These are phyloP conservation scores for Melanotaenia duboulayi DNA, from an alignment of 2,113 vertebrate species.

Conservation along the genomic window DNA sequence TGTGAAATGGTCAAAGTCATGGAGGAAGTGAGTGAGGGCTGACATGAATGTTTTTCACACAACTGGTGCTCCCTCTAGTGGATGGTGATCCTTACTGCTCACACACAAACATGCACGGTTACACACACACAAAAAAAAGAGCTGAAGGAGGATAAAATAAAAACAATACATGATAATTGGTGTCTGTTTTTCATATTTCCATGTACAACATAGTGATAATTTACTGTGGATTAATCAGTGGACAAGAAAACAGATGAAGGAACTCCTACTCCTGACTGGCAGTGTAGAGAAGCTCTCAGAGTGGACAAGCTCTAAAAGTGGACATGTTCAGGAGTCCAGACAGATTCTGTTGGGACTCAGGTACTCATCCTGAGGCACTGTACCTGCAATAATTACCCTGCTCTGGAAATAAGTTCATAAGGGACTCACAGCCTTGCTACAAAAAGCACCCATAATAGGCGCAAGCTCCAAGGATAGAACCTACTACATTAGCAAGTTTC, in stretches of 20 bases:
- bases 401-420: constrained; percentile 75
- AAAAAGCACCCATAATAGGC: constrained; percentile 57
- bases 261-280: constrained; percentile 43
- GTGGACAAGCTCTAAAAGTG: too few relatives aligned
- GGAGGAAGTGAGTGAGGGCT: constrained; percentile 55
- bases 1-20: constrained; percentile 56
- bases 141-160: constrained; percentile 10
- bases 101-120: neutral
- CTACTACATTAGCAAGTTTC: constrained; percentile 67
- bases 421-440: constrained; percentile 65
- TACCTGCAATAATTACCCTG: constrained; percentile 75
- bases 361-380: constrained; percentile 67
- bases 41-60: constrained; percentile 64
- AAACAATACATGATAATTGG: constrained; percentile 13
- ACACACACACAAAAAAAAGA: neutral
- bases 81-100: constrained; percentile 55
- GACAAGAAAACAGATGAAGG: constrained; percentile 12
- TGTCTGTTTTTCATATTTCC: constrained; percentile 1
- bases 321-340: constrained; percentile 61
- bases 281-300: constrained; percentile 53
- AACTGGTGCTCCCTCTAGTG: constrained; percentile 80
- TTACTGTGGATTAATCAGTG: constrained; percentile 6
- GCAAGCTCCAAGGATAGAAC: constrained; percentile 63
- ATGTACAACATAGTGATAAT: neutral
- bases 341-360: constrained; percentile 72